phyloP scores from a whole-genome alignment of 2,113 vertebrate species.

The Tetrao urogallus region DNA sequence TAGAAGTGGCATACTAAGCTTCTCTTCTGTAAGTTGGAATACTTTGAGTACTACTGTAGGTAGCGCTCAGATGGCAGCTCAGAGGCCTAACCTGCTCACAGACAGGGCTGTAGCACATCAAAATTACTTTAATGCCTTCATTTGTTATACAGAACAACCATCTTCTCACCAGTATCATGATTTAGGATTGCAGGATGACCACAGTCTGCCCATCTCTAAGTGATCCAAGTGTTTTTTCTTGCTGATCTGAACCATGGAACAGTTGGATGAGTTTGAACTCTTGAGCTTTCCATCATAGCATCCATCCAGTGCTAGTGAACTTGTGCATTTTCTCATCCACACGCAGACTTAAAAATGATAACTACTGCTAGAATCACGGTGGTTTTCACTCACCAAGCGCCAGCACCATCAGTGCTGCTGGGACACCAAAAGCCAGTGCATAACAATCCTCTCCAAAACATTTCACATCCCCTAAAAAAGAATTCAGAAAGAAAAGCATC shows the following conservation, averaged over 20 bases:
- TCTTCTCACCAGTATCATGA: background rate
- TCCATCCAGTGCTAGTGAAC: background rate
- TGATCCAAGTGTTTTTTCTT: background rate
- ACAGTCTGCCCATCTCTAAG: background rate
- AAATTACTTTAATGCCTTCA: background rate
- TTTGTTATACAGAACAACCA: background rate
- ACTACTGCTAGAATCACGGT: background rate
- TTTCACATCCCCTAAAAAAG: slow-evolving; percentile 87
- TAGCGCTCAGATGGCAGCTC: background rate
- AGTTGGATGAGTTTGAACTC: background rate
- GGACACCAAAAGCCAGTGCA: slow-evolving; percentile 94
- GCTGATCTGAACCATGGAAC: background rate
- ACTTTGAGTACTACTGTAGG: background rate
- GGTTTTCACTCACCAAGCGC: slow-evolving; percentile 86
- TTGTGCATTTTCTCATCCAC: background rate
- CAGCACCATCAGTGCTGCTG: slow-evolving; percentile 90
- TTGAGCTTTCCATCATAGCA: background rate
- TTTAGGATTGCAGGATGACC: background rate
- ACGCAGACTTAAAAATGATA: background rate
- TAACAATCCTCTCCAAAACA: slow-evolving; percentile 96
- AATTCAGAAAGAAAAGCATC: slow-evolving; percentile 18
- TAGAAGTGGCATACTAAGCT: background rate
- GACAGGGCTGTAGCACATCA: background rate
- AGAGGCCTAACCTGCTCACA: background rate
- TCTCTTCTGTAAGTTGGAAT: background rate